These are phyloP conservation scores for Protomyctophum bolini DNA, from an alignment of 2,113 vertebrate species.

Conservation along the genomic window DNA sequence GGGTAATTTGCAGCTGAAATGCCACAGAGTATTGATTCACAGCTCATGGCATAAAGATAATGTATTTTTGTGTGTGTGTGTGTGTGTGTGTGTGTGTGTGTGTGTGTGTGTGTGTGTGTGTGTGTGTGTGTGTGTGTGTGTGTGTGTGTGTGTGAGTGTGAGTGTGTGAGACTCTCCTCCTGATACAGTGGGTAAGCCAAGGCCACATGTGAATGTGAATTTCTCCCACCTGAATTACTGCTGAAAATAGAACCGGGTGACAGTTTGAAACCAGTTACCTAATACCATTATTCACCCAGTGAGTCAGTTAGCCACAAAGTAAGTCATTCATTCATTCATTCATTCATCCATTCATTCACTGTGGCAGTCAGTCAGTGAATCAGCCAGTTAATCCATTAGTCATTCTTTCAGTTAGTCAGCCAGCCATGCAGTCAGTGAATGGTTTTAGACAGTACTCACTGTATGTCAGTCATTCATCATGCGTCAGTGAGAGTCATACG, in stretches of 20 bases:
- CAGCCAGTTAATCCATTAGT: not conserved
- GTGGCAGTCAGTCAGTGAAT: too few relatives aligned
- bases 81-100: conserved; percentile 7
- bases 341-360: conserved; percentile 49
- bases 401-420: conserved; percentile 18
- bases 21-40: too few relatives aligned
- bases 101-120: conserved; percentile 1
- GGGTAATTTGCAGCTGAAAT: too few relatives aligned
- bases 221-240: too few relatives aligned
- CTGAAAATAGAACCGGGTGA: not conserved
- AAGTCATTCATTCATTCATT: conserved; percentile 35
- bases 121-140: not conserved
- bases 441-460: too few relatives aligned
- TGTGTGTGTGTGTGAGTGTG: too few relatives aligned
- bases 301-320: conserved; percentile 36
- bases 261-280: not conserved
- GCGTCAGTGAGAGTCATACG: too few relatives aligned
- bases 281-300: conserved; percentile 51
- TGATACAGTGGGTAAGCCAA: too few relatives aligned
- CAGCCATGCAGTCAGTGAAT: too few relatives aligned
- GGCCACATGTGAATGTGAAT: too few relatives aligned
- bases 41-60: too few relatives aligned
- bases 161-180: not conserved
- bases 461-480: too few relatives aligned
- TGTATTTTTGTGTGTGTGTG: not conserved